Conservation (phyloP, 2,113 vertebrate genomes). For the Pogona vitticeps region DNA sequence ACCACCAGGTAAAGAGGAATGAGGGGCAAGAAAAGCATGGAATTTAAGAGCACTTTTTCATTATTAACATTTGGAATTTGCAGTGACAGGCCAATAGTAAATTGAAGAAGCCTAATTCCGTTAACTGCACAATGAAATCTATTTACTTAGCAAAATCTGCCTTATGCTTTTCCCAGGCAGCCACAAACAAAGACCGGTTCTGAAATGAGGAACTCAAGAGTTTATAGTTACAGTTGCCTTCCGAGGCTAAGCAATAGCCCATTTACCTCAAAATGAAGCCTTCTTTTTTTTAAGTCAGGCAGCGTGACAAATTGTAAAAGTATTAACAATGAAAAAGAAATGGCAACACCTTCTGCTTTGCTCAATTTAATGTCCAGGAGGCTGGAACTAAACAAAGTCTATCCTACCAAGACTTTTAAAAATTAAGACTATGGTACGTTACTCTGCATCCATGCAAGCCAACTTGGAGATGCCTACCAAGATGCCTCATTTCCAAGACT, state of each 20-base stretch:
- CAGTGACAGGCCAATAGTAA: fast-evolving
- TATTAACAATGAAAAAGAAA: not conserved
- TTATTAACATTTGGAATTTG: constrained; percentile 10
- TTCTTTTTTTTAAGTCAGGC: not conserved
- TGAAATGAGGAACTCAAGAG: not conserved
- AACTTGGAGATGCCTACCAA: not conserved
- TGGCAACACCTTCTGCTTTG: not conserved
- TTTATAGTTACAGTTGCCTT: constrained; percentile 5
- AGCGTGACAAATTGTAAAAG: not conserved
- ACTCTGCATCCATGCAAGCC: not conserved
- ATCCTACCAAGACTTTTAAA: not conserved
- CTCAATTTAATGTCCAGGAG: not conserved
- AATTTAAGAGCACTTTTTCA: constrained; percentile 7
- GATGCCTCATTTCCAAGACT: not conserved
- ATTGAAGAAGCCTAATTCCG: not conserved
- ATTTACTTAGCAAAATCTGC: not conserved
- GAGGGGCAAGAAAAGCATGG: not conserved
- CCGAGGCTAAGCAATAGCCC: constrained; percentile 7
- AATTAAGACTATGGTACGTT: not conserved
- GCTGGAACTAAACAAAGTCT: not conserved
- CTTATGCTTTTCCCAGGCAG: not conserved
- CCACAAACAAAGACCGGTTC: not conserved
- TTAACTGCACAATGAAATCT: not conserved
- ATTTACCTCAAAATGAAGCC: constrained; percentile 1
- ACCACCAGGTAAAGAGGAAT: constrained; percentile 25